phyloP scores from a whole-genome alignment of 2,113 vertebrate genomes.

The Chionomys nivalis region DNA sequence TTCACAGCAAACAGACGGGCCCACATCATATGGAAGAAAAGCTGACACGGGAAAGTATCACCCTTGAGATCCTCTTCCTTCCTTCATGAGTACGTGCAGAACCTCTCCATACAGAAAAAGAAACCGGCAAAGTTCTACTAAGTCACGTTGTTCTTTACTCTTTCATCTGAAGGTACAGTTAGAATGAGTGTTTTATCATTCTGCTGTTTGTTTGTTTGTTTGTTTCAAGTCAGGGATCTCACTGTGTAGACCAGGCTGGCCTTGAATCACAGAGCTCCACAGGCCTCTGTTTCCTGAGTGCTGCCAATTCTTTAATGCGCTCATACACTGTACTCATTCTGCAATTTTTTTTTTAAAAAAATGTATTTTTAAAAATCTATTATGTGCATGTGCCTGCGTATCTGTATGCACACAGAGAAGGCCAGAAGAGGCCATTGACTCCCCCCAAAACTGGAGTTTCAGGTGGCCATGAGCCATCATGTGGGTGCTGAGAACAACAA shows the following conservation, averaged over 20 bases:
- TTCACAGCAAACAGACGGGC: no score
- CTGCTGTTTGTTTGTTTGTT: background rate
- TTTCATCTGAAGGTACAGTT: constrained; percentile 57
- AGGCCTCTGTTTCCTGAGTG: background rate
- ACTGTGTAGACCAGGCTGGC: background rate
- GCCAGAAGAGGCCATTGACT: background rate
- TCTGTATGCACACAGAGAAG: background rate
- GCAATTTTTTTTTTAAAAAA: background rate
- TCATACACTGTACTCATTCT: background rate
- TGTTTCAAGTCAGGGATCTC: background rate
- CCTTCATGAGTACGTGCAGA: constrained; percentile 40
- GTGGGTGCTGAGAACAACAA: background rate
- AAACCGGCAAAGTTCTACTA: background rate
- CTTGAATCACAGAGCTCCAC: background rate
- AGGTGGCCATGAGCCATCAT: background rate
- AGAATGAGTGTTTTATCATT: constrained; percentile 61
- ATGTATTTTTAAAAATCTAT: background rate
- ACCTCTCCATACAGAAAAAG: constrained; percentile 13
- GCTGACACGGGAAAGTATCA: background rate
- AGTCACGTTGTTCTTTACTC: background rate
- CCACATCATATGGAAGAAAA: background rate
- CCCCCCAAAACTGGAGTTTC: background rate
- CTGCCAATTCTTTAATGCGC: background rate
- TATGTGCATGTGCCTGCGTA: background rate
- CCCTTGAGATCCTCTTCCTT: constrained; percentile 51